Conservation (phyloP, 2,888 invertebrate species). For the Electrophaes corylata region DNA sequence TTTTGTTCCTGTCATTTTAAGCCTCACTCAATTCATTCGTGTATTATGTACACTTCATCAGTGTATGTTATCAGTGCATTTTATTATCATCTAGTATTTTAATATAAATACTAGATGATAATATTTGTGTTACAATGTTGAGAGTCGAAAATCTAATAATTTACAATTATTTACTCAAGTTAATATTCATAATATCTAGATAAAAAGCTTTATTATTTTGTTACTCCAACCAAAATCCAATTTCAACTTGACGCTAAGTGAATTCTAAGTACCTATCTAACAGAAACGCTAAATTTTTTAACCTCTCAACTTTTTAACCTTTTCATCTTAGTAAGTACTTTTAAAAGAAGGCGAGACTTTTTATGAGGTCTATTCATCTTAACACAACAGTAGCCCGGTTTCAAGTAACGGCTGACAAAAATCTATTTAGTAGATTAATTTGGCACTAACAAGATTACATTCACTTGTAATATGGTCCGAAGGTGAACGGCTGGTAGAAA, state of each 20-base stretch:
- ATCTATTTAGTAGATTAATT: slow-evolving; percentile 18
- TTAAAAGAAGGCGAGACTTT: slow-evolving; percentile 1
- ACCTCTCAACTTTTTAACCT: slow-evolving; percentile 3
- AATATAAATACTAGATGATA: too few relatives aligned
- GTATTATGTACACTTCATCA: not conserved
- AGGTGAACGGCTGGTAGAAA: slow-evolving; percentile 26
- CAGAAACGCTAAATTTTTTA: slow-evolving; percentile 1
- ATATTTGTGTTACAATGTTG: too few relatives aligned
- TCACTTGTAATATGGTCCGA: slow-evolving; percentile 15
- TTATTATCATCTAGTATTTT: too few relatives aligned
- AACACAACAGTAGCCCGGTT: not conserved
- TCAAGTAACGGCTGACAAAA: slow-evolving; percentile 10
- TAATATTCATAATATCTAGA: too few relatives aligned
- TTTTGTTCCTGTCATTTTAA: too few relatives aligned
- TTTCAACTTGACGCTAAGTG: slow-evolving; percentile 6
- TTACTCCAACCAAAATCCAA: not conserved
- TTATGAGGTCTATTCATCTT: slow-evolving; percentile 5
- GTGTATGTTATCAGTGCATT: too few relatives aligned
- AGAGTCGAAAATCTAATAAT: too few relatives aligned
- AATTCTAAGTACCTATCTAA: slow-evolving; percentile 3
- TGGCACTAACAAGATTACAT: slow-evolving; percentile 22
- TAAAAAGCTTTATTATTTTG: not conserved
- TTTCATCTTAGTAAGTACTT: not conserved
- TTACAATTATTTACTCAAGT: too few relatives aligned
- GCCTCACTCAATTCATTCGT: too few relatives aligned